phyloP scores from a whole-genome alignment of 2,113 vertebrate genomes.

The Petrocephalus zakoni region DNA sequence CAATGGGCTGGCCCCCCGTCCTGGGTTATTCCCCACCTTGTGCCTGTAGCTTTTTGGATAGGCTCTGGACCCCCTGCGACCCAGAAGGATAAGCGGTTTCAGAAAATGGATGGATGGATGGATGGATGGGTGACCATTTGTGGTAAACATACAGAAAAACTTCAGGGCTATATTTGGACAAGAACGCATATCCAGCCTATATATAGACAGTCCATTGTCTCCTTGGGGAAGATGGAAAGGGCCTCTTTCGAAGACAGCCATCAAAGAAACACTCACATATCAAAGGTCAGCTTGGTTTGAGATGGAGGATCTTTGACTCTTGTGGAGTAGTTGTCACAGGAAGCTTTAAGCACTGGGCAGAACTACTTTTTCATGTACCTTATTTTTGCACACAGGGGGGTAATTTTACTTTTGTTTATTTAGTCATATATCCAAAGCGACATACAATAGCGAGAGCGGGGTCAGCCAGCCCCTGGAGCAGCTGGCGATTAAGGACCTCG shows the following conservation, averaged over 20 bases:
- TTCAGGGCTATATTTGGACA: background rate
- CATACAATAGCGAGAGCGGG: background rate
- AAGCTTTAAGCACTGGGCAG: background rate
- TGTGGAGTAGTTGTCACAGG: background rate
- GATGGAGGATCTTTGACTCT: background rate
- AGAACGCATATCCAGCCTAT: no score
- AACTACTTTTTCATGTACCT: background rate
- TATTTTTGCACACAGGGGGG: background rate
- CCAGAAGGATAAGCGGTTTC: no score
- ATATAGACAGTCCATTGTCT: background rate
- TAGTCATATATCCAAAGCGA: background rate
- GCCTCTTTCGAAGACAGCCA: background rate
- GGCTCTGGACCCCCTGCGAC: no score
- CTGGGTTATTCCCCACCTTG: no score
- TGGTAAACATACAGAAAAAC: background rate
- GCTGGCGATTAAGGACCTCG: background rate
- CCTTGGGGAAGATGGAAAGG: background rate
- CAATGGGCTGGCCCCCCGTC: no score
- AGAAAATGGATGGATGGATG: no score
- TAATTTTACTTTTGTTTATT: background rate
- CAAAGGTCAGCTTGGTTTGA: background rate
- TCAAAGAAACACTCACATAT: background rate
- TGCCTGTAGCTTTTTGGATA: no score
- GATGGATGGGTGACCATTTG: no score
- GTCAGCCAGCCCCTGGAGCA: background rate